Evolutionary conservation across 2,888 invertebrate genomes (phyloP).

Genomic region (Cheilosia soror): DNA sequence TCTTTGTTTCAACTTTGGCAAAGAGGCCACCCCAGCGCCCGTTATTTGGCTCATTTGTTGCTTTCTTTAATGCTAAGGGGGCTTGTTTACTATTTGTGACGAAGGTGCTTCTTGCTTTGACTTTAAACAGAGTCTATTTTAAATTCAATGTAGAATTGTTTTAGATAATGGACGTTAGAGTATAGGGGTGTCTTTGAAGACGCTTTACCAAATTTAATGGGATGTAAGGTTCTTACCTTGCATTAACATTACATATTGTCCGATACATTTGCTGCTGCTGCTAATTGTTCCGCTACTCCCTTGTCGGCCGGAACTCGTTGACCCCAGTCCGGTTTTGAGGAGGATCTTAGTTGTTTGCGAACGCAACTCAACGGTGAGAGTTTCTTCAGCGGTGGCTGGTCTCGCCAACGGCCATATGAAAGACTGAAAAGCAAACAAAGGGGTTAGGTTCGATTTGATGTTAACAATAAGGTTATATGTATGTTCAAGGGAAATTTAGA

Average conservation of each 20-base stretch:
- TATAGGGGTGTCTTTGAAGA: too few species aligned
- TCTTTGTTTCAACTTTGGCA: slow-evolving; percentile 17
- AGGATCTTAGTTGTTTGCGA: slow-evolving; percentile 81
- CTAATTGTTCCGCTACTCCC: slow-evolving; percentile 79
- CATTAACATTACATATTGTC: slow-evolving; percentile 81
- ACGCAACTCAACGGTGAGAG: slow-evolving; percentile 85
- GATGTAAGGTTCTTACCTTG: slow-evolving; percentile 78
- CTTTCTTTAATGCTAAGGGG: slow-evolving; percentile 1
- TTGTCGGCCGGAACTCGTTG: slow-evolving; percentile 77
- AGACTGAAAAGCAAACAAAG: slow-evolving; percentile 83
- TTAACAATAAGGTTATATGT: too few species aligned
- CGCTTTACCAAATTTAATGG: too few species aligned
- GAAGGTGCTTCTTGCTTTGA: background rate
- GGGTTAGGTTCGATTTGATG: too few species aligned
- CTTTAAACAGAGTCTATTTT: background rate
- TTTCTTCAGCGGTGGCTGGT: slow-evolving; percentile 87
- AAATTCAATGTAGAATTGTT: too few species aligned
- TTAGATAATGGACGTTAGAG: too few species aligned
- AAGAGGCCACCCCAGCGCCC: slow-evolving; percentile 43
- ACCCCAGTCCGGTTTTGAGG: slow-evolving; percentile 78
- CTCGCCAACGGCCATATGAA: slow-evolving; percentile 89
- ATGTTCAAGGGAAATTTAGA: too few species aligned
- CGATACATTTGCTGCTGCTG: slow-evolving; percentile 81
- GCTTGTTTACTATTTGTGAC: background rate
- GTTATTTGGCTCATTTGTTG: slow-evolving; percentile 46